Base-by-base conservation (phyloP, 1,140 invertebrate genomes). In the Polypedilum vanderplanki region DNA sequence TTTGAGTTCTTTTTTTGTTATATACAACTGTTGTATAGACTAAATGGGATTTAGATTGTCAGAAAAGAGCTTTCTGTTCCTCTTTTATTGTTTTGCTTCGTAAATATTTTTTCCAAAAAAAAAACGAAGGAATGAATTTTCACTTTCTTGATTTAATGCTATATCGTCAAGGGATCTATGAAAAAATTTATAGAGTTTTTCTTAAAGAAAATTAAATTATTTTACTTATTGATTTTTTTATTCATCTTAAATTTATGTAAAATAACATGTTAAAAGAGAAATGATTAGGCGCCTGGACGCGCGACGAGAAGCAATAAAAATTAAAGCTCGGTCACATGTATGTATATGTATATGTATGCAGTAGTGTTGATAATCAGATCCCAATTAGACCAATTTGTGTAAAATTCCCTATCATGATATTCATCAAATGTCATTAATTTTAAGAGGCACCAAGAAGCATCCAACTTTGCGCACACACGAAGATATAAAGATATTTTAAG, bases 311-410 rank as follows among this genome's bases (percentile, higher is more conserved):
- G n/a, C 46, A 57, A 4, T n/a, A 57, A 57, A 57, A 57, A 57
- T 57, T 57, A 57, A 57, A 57, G 46, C 12, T 57, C n/a, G 46
- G 15, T 57, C 46, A 57, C 24, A 33, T 33, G 5, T 33, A 33
- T 33, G 10, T 15, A n/a, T n/a, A n/a, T n/a, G n/a, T n/a, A n/a
- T n/a, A 33, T 33, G 5, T 33, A 33, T 33, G 10, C 3, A 57
- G 10, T 8, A 18, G 20, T 70, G 17, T 70, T 70, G 65, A 70
- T 70, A 70, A 70, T 70, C 65, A 5, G 20, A 70, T 12, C n/a
- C 65, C 65, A 70, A 70, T 70, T 70, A 70, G 65, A 18, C 65
- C 65, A 70, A 70, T 70, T 70, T 70, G 65, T 70, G 65, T 70
- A 70, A 70, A 70, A 70, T 70, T 70, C 65, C 20, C 65, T 70